These are phyloP conservation scores for Stichodactyla mertensii DNA, from an alignment of 64 coral and sea anemone species.

Conservation along the genomic window DNA sequence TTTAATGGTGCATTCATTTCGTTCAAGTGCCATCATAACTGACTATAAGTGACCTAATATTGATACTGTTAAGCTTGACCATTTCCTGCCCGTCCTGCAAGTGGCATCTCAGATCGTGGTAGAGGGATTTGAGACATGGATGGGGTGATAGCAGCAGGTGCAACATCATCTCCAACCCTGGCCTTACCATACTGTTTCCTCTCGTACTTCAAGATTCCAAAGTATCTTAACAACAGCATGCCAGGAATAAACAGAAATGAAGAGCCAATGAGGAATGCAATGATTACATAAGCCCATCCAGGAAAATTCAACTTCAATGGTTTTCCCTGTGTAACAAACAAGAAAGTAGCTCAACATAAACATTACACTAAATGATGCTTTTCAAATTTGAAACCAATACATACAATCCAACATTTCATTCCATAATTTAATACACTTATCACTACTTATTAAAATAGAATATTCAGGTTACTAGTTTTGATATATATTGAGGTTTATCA, in stretches of 20 bases:
- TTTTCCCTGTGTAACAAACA: conserved; percentile 1
- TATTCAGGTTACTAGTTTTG: no score
- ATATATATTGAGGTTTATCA: background rate
- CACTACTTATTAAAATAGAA: no score
- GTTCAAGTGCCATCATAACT: no score
- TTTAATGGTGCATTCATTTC: no score
- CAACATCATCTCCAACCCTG: conserved; percentile 4
- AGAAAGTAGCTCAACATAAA: background rate
- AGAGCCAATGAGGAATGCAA: conserved; percentile 31
- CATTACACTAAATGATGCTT: no score
- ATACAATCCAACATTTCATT: no score
- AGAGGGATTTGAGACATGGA: conserved; percentile 52
- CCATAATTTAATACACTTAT: no score
- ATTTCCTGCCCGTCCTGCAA: conserved; percentile 31
- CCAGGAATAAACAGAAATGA: conserved; percentile 50
- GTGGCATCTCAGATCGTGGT: conserved; percentile 45
- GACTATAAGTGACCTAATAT: no score
- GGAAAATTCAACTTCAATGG: background rate
- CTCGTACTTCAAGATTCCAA: conserved; percentile 41
- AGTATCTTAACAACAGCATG: conserved; percentile 28
- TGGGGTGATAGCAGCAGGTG: conserved; percentile 49
- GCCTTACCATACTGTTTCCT: conserved; percentile 27
- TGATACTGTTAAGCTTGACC: background rate
- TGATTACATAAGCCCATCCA: conserved; percentile 51
- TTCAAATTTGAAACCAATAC: no score